Evolutionary conservation across 2,797 vertebrate species (phyloP), one percentile per base, ranked within the genome.

Genomic region (Poeciliopsis turneri): DNA sequence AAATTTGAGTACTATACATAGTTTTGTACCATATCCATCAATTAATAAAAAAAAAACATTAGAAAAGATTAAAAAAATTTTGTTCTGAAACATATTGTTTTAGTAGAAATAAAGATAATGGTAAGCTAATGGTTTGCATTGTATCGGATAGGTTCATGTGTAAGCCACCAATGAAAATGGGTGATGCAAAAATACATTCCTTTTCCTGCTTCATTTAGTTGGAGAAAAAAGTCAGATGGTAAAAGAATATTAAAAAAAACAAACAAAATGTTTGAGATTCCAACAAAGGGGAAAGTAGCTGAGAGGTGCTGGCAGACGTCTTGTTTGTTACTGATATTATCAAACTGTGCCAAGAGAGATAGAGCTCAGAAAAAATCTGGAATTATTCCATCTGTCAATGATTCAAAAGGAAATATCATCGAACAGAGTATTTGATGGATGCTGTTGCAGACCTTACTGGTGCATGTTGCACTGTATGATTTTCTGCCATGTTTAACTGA

Each of bases 271-370:
- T 64, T 72, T 76, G 43, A 43, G 53, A 75, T 61, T 75, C 43
- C 51, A 80, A 61, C 30, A 39, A 43, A 53, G 76, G 28, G 55
- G 28, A 76, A 76, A 76, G 23, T 15, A 45, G n/a, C 18, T 39
- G 9, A 64, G 70, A 47, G 5, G 5, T 49, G 74, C 55, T 59
- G 41, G 47, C 23, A 45, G 64, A 23, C 13, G 15, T 70, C 20
- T 20, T 75, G 51, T 70, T 75, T 75, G 41, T 23, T 36, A 68
- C 41, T 39, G 66, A 41, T 79, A 74, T 78, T 30, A 33, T 76
- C 33, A 5, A 36, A 49, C 43, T 72, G n/a, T 72, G 70, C 70
- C 70, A 49, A 51, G 0, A 12, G 46, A 64, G 46, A 51, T 23
- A 18, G 6, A 51, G 61, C 4, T 57, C 49, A 36, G 33, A 23